Base-by-base conservation (phyloP, 2,888 invertebrate genomes). In the Agriotes lineatus region DNA sequence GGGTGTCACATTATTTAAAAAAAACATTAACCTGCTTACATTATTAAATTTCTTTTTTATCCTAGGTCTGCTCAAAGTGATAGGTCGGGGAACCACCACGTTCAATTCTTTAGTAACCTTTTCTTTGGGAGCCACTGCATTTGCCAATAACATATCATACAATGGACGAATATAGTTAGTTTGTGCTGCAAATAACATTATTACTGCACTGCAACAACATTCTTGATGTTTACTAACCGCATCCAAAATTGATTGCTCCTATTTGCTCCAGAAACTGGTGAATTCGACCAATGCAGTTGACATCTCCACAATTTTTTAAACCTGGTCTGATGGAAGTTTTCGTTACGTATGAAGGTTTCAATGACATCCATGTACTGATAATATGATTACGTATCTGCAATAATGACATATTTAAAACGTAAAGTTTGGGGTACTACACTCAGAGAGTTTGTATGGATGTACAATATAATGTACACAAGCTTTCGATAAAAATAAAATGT, bases 231-330 rank as follows among this genome's bases (percentile, higher is more conserved):
- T 68, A 72, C 83, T 82, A 81, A 87, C 88, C 85, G 81, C 89
- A 89, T 10, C 87, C 87, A 83, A 88, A 89, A 82, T 90, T 90
- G 67, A 90, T 89, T 14, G 87, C 89, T 12, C 90, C 90, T 69
- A 87, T 86, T 81, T 88, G 87, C 79, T 90, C 90, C 62, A 90
- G 81, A 73, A 87, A 88, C 18, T 86, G 82, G 81, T 90, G 90
- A 20, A 90, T 86, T 64, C 88, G 82, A 9, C 89, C 87, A 65
- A 90, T 88, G 74, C 86, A 86, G 77, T 89, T 89, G 1, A 89
- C 89, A 82, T 90, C 89, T 0, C 90, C 90, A 78, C 88, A 88
- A 75, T 88, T 87, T 79, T 86, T 88, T 69, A 90, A 80, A 1
- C 88, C 89, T 69, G 85, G 81, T 58, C 89, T 80, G 6, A 87